These are phyloP conservation scores for Pheosia tremula DNA, from an alignment of 2,888 invertebrate genomes.

Conservation along the genomic window DNA sequence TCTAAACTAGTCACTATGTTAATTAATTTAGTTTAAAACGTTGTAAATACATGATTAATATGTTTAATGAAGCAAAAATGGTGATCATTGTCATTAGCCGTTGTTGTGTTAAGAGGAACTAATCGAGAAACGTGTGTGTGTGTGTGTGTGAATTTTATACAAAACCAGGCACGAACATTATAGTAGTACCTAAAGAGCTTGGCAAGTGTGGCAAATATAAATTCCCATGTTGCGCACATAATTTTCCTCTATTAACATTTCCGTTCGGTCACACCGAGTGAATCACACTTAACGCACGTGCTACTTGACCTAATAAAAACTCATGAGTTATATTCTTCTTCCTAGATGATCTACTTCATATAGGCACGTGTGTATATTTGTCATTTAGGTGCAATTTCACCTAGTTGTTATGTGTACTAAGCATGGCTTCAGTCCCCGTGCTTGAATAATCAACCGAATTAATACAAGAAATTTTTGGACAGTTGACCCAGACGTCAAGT, in stretches of 20 bases:
- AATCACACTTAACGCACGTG: constrained; percentile 6
- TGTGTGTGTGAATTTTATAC: constrained; percentile 42
- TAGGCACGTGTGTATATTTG: neutral
- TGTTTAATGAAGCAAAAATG: constrained; percentile 41
- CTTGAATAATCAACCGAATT: too few species aligned
- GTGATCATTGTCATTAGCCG: constrained; percentile 45
- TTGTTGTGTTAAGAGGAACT: constrained; percentile 46
- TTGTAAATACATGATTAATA: constrained; percentile 53
- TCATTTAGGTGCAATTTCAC: too few species aligned
- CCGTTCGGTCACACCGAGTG: constrained; percentile 27
- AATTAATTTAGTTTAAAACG: constrained; percentile 36
- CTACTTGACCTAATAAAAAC: constrained; percentile 14
- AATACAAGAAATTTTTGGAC: too few species aligned
- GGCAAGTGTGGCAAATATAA: constrained; percentile 22
- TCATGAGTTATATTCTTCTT: neutral
- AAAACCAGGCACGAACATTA: constrained; percentile 41
- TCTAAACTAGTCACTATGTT: constrained; percentile 58
- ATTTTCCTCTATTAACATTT: constrained; percentile 29
- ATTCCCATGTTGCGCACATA: constrained; percentile 36
- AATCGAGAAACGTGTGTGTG: constrained; percentile 45
- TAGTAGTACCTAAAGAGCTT: constrained; percentile 37
- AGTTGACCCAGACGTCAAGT: too few species aligned
- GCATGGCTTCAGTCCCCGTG: too few species aligned
- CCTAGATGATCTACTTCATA: neutral
- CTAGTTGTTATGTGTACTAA: too few species aligned